Evolutionary conservation across 1,140 invertebrate genomes (phyloP).

Genomic region (Parasteatoda tepidariorum): DNA sequence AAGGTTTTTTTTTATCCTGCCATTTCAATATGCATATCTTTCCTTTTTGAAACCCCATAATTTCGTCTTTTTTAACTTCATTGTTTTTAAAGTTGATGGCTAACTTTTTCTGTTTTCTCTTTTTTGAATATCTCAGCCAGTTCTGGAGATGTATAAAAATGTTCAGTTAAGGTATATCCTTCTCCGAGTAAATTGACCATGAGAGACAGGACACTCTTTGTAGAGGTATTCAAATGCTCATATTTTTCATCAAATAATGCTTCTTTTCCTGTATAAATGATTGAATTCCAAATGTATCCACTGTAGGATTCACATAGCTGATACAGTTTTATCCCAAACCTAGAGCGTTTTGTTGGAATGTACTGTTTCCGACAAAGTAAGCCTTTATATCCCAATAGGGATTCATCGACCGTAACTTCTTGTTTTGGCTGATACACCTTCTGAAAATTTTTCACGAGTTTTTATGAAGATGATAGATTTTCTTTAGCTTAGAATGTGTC

Average conservation of each 20-base stretch:
- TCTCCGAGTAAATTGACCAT: background rate
- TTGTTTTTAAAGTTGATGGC: background rate
- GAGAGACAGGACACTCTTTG: background rate
- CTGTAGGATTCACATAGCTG: background rate
- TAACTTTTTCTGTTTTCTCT: background rate
- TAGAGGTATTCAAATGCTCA: background rate
- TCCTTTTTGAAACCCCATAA: background rate
- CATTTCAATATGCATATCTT: background rate
- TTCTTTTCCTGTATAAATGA: background rate
- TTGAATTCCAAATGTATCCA: background rate
- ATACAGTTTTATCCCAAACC: background rate
- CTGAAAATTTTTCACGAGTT: background rate
- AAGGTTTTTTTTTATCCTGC: background rate
- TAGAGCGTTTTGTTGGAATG: background rate
- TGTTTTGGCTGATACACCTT: background rate
- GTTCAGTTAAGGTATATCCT: background rate
- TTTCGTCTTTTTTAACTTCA: background rate
- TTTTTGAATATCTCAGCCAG: background rate
- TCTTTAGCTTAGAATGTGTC: background rate
- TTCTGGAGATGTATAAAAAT: slow-evolving; percentile 4
- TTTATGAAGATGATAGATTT: background rate
- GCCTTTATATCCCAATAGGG: background rate
- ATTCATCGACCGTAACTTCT: background rate
- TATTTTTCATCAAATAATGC: background rate
- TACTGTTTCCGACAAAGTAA: background rate